phyloP scores from a whole-genome alignment of 2,888 invertebrate species.

The Plagodis dolabraria region DNA sequence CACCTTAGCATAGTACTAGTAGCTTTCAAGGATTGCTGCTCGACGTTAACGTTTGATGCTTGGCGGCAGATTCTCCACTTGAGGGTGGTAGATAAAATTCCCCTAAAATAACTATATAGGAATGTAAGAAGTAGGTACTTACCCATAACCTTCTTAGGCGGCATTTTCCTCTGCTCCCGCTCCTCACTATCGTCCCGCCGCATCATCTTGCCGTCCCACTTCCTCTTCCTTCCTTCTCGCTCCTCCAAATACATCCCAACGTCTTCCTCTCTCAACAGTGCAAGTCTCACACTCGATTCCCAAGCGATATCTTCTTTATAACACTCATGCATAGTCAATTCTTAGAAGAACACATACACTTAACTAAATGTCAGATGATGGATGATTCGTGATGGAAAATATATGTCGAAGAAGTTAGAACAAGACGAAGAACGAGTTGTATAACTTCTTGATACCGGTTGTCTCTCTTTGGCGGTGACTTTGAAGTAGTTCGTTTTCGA shows the following conservation, averaged over 20 bases:
- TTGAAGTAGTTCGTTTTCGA: constrained; percentile 90
- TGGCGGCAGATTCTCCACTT: too few species aligned
- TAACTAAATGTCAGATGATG: constrained; percentile 40
- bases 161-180: constrained; percentile 71
- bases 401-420: constrained; percentile 84
- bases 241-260: constrained; percentile 76
- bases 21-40: too few species aligned
- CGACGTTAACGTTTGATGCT: too few species aligned
- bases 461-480: constrained; percentile 93
- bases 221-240: constrained; percentile 72
- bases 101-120: too few species aligned
- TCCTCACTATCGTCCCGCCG: constrained; percentile 69
- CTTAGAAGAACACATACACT: constrained; percentile 15
- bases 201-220: constrained; percentile 75
- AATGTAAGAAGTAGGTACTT: constrained; percentile 47
- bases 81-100: too few species aligned
- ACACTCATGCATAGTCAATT: constrained; percentile 67
- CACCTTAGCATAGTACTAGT: too few species aligned
- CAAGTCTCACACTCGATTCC: constrained; percentile 71
- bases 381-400: constrained; percentile 18
- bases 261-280: constrained; percentile 67
- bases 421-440: constrained; percentile 94
- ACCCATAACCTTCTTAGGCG: constrained; percentile 79
- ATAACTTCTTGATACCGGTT: constrained; percentile 93
- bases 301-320: constrained; percentile 71